Base-by-base conservation (phyloP, 2,113 vertebrate genomes). In the Ia io region DNA sequence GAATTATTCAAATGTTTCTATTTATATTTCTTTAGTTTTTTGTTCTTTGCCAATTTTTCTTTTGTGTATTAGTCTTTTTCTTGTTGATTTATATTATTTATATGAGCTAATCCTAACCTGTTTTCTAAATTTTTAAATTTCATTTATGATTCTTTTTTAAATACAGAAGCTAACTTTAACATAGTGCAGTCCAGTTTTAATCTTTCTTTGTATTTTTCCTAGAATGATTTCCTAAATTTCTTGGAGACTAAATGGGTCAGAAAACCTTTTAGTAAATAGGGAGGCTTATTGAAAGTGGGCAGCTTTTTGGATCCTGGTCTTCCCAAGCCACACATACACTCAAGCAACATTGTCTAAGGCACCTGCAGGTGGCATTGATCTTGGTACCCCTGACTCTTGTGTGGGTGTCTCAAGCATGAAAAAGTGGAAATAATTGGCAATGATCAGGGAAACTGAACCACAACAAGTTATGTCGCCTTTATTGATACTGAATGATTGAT, bases 151-250 rank as follows among this genome's bases (percentile, higher is more conserved):
- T 71, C 47, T 67, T 73, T 80, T 74, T 76, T 78, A 67, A 77
- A 56, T 40, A 56, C 12, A 56, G 53, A 90, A 85, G 32, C 23
- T 79, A 79, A 67, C 28, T 89, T 92, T 94, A 80, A 32, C 74
- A 74, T 51, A 35, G 28, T 2, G 56, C 20, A 69, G 5, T 65
- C 20, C 32, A 61, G 56, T 83, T 97, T 35, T 37, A 79, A 83
- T 92, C 35, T 83, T 83, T 65, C 13, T 91, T 67, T 73, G 42
- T 78, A 61, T 61, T 71, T 94, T 95, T 85, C 5, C n/a, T 80
- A 53, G 80, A n/a, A 40, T 80, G 42, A 91, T 67, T 94, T 87
- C 14, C 22, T 95, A 47, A 14, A 65, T 92, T 78, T 84, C 30
- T 90, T 77, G 73, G 69, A 90, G 85, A 74, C 0, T 44, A 32